Conservation (phyloP, 2,797 vertebrate species). For the Phoxinus dragarum region DNA sequence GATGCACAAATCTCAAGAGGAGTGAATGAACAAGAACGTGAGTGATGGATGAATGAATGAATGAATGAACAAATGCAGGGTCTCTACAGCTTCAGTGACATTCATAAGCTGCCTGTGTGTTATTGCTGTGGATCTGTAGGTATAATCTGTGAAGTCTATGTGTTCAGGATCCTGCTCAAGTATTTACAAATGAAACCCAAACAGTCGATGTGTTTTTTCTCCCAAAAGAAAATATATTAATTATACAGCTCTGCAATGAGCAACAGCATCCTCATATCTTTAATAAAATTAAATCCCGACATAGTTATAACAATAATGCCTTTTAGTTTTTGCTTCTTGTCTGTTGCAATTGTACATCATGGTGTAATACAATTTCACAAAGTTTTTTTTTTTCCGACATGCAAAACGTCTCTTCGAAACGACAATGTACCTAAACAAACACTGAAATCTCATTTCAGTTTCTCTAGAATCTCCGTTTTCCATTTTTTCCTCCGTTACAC, state of each 20-base stretch:
- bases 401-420: constrained; percentile 97
- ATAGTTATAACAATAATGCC: constrained; percentile 98
- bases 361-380: constrained; percentile 93
- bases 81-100: constrained; percentile 99
- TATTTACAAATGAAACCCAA: constrained; percentile 96
- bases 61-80: constrained; percentile 67
- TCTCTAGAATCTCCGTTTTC: constrained; percentile 75
- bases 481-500: constrained; percentile 79
- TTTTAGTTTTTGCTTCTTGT: constrained; percentile 73
- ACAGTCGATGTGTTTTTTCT: constrained; percentile 90
- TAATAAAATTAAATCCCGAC: constrained; percentile 99
- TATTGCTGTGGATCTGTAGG: constrained; percentile 92
- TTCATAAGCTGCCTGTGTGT: constrained; percentile 99
- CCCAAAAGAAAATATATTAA: constrained; percentile 95
- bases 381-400: constrained; percentile 93
- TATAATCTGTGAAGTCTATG: constrained; percentile 96
- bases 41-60: constrained; percentile 60
- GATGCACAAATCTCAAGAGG: not conserved
- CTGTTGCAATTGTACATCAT: constrained; percentile 95
- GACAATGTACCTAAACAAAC: constrained; percentile 96
- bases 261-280: constrained; percentile 85
- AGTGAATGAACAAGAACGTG: constrained; percentile 1
- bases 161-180: constrained; percentile 95
- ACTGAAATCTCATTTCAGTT: constrained; percentile 94
- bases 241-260: constrained; percentile 95